Evolutionary conservation across 92 coral and sea anemone genomes (phyloP).

Genomic region (Galaxea fascicularis): DNA sequence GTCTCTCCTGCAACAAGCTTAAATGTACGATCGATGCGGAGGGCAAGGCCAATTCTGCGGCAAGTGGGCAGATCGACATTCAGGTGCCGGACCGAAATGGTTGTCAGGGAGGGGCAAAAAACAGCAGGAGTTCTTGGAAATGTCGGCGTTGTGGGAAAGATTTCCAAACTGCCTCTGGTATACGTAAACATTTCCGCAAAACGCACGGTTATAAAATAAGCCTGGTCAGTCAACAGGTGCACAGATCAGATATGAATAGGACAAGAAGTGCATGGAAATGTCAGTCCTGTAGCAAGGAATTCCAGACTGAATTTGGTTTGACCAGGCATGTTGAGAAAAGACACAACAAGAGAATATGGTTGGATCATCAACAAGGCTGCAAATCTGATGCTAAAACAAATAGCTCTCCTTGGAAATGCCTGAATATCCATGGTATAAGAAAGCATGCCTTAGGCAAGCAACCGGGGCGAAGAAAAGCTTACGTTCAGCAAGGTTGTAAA

Average conservation of each 20-base stretch:
- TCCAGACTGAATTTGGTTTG: constrained; percentile 15
- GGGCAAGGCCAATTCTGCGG: neutral
- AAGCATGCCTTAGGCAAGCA: constrained; percentile 18
- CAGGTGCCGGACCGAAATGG: neutral
- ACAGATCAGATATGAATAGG: neutral
- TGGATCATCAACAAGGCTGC: neutral
- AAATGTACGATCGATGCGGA: neutral
- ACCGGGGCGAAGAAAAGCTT: neutral
- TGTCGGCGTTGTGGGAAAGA: constrained; percentile 5
- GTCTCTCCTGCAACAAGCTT: constrained; percentile 5
- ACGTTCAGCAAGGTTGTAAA: neutral
- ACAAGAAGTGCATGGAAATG: constrained; percentile 1
- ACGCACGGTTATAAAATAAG: neutral
- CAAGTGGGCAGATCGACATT: neutral
- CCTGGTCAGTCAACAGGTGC: neutral
- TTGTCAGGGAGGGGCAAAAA: neutral
- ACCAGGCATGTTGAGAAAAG: constrained; percentile 23
- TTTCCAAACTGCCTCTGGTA: neutral
- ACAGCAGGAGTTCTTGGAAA: neutral
- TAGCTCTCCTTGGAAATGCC: constrained; percentile 12
- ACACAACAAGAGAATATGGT: constrained; percentile 6
- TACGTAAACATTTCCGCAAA: constrained; percentile 13
- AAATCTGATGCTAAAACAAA: neutral
- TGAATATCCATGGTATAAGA: neutral
- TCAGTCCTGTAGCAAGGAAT: constrained; percentile 12